Evolutionary conservation across 2,113 vertebrate species (phyloP).

Genomic region (Chinchilla lanigera): DNA sequence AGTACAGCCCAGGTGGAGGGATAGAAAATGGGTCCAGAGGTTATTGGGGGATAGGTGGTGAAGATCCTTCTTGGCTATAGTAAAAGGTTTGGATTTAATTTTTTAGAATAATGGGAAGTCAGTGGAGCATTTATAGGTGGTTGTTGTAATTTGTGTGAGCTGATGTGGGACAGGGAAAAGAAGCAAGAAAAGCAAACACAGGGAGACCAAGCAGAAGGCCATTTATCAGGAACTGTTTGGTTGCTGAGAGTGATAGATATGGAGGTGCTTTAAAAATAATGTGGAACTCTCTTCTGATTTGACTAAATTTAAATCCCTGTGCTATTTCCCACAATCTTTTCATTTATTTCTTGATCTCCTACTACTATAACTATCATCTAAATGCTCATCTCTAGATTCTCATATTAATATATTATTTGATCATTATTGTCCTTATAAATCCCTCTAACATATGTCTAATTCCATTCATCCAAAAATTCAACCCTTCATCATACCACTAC

Average conservation of each 20-base stretch:
- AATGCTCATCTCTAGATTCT: background rate
- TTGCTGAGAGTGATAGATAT: background rate
- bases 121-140: background rate
- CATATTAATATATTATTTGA: background rate
- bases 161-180: background rate
- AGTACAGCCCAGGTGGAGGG: background rate
- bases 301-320: background rate
- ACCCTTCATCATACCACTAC: background rate
- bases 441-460: background rate
- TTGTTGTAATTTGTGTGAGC: background rate
- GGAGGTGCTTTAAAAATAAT: background rate
- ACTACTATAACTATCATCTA: background rate
- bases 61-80: background rate
- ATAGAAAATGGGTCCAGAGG: background rate
- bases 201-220: background rate
- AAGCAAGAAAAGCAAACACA: background rate
- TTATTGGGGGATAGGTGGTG: background rate
- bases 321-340: background rate
- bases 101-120: background rate
- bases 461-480: constrained; percentile 10
- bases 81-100: constrained; percentile 16
- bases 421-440: background rate
- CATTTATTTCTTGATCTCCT: background rate
- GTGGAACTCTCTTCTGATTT: background rate
- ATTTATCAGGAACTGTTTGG: background rate